Conservation (phyloP, 64 coral and sea anemone species). For the Stichodactyla mertensii region DNA sequence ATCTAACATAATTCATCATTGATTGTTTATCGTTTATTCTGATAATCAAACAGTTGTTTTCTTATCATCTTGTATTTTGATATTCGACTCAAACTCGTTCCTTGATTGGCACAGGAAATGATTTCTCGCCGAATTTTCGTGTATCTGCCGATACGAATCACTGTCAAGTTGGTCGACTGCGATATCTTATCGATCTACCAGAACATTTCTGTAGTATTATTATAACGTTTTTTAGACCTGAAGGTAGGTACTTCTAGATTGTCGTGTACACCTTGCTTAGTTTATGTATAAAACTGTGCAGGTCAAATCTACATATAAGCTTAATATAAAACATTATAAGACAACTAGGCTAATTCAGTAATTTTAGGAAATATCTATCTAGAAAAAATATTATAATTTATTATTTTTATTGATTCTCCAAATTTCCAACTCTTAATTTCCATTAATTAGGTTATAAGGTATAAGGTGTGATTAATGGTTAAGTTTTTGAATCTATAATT, state of each 20-base stretch:
- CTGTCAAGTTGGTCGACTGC: slow-evolving; percentile 47
- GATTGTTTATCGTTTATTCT: background rate
- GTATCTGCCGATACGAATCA: slow-evolving; percentile 41
- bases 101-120: slow-evolving; percentile 22
- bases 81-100: background rate
- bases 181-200: slow-evolving; percentile 53
- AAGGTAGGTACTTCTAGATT: slow-evolving; percentile 27
- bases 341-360: too few relatives aligned
- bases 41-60: background rate
- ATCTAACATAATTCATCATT: background rate
- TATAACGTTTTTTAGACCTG: slow-evolving; percentile 28
- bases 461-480: too few relatives aligned
- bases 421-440: too few relatives aligned
- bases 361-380: too few relatives aligned
- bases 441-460: too few relatives aligned
- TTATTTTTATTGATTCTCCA: too few relatives aligned
- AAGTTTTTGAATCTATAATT: too few relatives aligned
- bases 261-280: background rate
- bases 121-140: slow-evolving; percentile 40
- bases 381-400: too few relatives aligned
- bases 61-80: background rate
- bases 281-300: too few relatives aligned
- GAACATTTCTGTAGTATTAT: slow-evolving; percentile 48
- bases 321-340: too few relatives aligned
- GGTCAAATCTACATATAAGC: too few relatives aligned